Percentiles rank a stretch among this genome's conserved stretches.
phyloP scores from a whole-genome alignment of 2,888 invertebrate species.

The Trichogramma evanescens region DNA sequence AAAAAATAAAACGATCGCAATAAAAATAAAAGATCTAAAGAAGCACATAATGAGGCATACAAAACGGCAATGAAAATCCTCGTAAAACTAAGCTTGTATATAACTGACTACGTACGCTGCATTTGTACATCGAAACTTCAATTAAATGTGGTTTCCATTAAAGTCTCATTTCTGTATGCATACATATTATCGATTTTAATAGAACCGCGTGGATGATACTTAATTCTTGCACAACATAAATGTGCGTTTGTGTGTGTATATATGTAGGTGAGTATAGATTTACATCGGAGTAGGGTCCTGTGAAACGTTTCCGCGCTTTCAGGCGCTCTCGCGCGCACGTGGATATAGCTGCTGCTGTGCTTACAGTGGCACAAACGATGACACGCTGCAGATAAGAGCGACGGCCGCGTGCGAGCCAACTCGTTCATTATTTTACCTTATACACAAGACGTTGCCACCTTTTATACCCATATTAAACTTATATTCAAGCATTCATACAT shows the following conservation, averaged over 20 bases:
- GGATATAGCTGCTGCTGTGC: neutral
- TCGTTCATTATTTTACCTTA: neutral
- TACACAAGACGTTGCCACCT: neutral
- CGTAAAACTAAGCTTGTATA: too few species aligned
- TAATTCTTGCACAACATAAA: too few species aligned
- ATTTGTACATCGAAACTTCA: slow-evolving; percentile 8
- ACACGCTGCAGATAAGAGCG: slow-evolving; percentile 15
- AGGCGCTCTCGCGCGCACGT: neutral
- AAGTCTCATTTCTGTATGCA: slow-evolving; percentile 2
- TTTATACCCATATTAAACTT: slow-evolving; percentile 4
- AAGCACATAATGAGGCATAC: too few species aligned
- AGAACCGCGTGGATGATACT: slow-evolving; percentile 3
- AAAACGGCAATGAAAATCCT: too few species aligned
- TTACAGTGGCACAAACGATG: slow-evolving; percentile 1
- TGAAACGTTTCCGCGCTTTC: slow-evolving; percentile 18
- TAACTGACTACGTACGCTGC: too few species aligned
- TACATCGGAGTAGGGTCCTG: slow-evolving; percentile 1
- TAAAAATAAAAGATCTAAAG: too few species aligned
- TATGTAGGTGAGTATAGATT: neutral
- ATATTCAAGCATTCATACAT: slow-evolving; percentile 10
- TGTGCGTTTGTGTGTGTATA: too few species aligned
- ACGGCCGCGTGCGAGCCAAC: neutral
- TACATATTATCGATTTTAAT: slow-evolving; percentile 18
- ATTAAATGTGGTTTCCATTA: slow-evolving; percentile 18
- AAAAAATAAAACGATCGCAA: too few species aligned